phyloP scores from a whole-genome alignment of 2,888 invertebrate genomes.

The Monopis laevigella region DNA sequence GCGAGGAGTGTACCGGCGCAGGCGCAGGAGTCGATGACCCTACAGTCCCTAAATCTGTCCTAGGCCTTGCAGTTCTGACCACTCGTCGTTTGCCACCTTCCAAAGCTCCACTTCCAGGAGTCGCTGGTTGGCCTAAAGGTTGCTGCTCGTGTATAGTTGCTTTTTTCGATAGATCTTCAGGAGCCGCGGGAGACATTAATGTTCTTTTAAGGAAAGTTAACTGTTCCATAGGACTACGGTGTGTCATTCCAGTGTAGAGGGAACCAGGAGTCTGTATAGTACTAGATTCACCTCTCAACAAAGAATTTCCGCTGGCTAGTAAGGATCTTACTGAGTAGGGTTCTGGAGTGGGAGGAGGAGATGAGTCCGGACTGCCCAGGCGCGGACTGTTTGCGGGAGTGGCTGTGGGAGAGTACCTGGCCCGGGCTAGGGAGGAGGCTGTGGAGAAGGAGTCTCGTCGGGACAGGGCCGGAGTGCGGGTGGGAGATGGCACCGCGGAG shows the following conservation, averaged over 20 bases:
- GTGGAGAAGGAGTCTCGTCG: conserved; percentile 84
- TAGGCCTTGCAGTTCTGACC: conserved; percentile 47
- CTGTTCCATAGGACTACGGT: conserved; percentile 82
- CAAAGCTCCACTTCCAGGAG: conserved; percentile 68
- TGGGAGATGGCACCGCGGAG: conserved; percentile 50
- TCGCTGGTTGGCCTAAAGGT: conserved; percentile 68
- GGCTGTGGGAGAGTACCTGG: conserved; percentile 81
- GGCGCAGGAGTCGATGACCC: conserved; percentile 32
- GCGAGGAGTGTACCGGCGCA: conserved; percentile 33
- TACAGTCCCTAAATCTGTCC: conserved; percentile 53
- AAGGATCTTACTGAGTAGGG: conserved; percentile 68
- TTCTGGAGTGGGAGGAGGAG: conserved; percentile 69
- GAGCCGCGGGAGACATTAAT: conserved; percentile 48
- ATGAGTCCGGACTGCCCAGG: conserved; percentile 63
- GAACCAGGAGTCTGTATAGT: conserved; percentile 67
- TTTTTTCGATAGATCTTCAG: conserved; percentile 28
- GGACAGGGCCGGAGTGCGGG: conserved; percentile 65
- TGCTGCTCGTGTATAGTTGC: conserved; percentile 25
- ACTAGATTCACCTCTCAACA: conserved; percentile 59
- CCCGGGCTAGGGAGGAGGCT: conserved; percentile 72
- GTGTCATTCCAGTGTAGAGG: conserved; percentile 70
- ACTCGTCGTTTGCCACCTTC: conserved; percentile 43
- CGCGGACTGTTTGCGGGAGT: conserved; percentile 90
- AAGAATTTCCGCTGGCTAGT: conserved; percentile 58
- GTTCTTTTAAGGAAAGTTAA: conserved; percentile 75